These are phyloP conservation scores for Belonocnema kinseyi DNA, from an alignment of 1,140 invertebrate species.

Conservation along the genomic window DNA sequence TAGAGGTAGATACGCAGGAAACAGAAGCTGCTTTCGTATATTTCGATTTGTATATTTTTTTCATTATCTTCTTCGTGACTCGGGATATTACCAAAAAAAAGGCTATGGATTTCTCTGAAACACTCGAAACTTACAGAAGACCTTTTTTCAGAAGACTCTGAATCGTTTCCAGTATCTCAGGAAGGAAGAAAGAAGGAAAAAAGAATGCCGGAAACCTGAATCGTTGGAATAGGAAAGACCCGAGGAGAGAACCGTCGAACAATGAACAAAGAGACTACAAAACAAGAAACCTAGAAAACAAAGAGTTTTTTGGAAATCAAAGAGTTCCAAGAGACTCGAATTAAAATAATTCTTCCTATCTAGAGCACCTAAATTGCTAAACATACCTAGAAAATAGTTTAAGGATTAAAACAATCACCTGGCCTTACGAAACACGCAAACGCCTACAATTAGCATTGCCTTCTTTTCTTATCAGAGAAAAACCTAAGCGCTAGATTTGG, in stretches of 20 bases:
- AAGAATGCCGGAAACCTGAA: too few relatives aligned
- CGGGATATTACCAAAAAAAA: conserved; percentile 39
- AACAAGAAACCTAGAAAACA: conserved; percentile 27
- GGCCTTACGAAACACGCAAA: conserved; percentile 47
- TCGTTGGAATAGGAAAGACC: too few relatives aligned
- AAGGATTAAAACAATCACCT: conserved; percentile 50
- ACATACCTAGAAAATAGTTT: conserved; percentile 48
- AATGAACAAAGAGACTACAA: conserved; percentile 31
- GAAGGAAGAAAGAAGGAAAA: too few relatives aligned
- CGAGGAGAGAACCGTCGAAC: too few relatives aligned
- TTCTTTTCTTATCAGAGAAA: conserved; percentile 46
- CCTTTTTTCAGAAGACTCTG: too few relatives aligned
- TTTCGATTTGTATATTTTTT: conserved; percentile 45
- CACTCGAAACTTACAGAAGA: too few relatives aligned
- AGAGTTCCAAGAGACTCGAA: conserved; percentile 39
- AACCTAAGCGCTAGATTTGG: conserved; percentile 55
- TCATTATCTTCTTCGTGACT: conserved; percentile 32
- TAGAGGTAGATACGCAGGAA: conserved; percentile 71
- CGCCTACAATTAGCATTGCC: conserved; percentile 35
- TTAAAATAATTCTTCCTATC: conserved; percentile 52
- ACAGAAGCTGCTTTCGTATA: conserved; percentile 65
- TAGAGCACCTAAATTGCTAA: conserved; percentile 57
- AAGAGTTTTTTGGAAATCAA: conserved; percentile 34
- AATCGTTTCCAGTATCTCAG: too few relatives aligned
- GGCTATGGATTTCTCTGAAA: too few relatives aligned